Conservation (phyloP, 2,797 vertebrate species). For the Balearica regulorum region DNA sequence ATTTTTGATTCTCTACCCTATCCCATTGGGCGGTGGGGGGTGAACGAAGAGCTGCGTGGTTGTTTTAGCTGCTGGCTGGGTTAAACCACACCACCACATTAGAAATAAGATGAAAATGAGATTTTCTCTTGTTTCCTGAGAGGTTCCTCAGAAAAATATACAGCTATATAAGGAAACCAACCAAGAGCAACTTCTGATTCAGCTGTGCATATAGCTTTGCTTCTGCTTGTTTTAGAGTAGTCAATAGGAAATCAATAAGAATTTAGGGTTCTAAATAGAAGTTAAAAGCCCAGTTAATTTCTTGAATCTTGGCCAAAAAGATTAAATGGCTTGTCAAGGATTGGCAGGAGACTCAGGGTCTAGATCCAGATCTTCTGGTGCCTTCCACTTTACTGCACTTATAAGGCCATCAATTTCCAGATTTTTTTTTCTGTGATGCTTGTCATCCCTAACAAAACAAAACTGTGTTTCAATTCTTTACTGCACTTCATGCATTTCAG, state of each 20-base stretch:
- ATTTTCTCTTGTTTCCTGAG: background rate
- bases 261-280: constrained; percentile 32
- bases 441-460: background rate
- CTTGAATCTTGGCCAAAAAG: constrained; percentile 25
- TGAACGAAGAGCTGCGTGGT: too few relatives aligned
- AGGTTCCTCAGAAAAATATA: background rate
- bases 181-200: background rate
- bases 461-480: background rate
- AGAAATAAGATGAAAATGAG: background rate
- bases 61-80: too few relatives aligned
- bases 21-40: too few relatives aligned
- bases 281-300: constrained; percentile 46
- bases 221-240: constrained; percentile 27
- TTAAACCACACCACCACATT: background rate
- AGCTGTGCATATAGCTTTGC: background rate
- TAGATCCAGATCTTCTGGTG: background rate
- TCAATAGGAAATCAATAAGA: constrained; percentile 41
- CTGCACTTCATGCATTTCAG: background rate
- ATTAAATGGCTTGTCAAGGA: constrained; percentile 27
- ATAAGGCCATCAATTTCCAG: background rate
- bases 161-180: background rate
- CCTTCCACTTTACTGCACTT: background rate
- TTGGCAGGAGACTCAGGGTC: background rate
- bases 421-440: background rate
- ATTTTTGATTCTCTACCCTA: too few relatives aligned